A percentile compares a stretch with the other conserved stretches of the same genome.
Evolutionary conservation across 2,888 invertebrate genomes (phyloP).

Genomic region (Cylloceria caligata): DNA sequence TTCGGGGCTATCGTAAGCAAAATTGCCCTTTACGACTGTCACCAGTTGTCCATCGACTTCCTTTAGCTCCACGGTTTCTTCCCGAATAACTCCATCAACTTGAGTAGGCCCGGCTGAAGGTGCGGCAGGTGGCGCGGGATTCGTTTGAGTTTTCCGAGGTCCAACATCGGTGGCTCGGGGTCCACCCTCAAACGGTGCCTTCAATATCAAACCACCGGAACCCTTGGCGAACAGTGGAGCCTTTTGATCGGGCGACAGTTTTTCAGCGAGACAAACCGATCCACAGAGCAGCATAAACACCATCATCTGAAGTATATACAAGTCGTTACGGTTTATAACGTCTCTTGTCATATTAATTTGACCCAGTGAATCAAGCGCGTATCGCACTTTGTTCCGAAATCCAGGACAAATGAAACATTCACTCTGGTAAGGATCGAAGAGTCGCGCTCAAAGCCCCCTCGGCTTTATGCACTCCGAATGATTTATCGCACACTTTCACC

Average conservation of each 20-base stretch:
- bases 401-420: constrained; percentile 35
- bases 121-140: constrained; percentile 52
- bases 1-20: constrained; percentile 81
- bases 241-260: constrained; percentile 78
- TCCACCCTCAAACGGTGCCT: constrained; percentile 72
- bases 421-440: constrained; percentile 25
- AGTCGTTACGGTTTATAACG: neutral
- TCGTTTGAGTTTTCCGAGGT: constrained; percentile 56
- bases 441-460: constrained; percentile 5
- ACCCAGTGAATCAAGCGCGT: neutral
- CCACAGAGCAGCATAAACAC: constrained; percentile 56
- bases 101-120: constrained; percentile 31
- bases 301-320: constrained; percentile 42
- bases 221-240: constrained; percentile 80
- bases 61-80: constrained; percentile 78
- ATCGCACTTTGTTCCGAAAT: constrained; percentile 47
- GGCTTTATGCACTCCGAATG: constrained; percentile 46
- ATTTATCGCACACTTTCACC: constrained; percentile 69
- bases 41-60: constrained; percentile 79
- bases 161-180: constrained; percentile 69
- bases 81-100: constrained; percentile 76
- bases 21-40: constrained; percentile 78
- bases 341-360: neutral
- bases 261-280: constrained; percentile 72
- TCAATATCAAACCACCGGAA: constrained; percentile 79